phyloP scores from a whole-genome alignment of 2,888 invertebrate species.

The Caenorhabditis afra region DNA sequence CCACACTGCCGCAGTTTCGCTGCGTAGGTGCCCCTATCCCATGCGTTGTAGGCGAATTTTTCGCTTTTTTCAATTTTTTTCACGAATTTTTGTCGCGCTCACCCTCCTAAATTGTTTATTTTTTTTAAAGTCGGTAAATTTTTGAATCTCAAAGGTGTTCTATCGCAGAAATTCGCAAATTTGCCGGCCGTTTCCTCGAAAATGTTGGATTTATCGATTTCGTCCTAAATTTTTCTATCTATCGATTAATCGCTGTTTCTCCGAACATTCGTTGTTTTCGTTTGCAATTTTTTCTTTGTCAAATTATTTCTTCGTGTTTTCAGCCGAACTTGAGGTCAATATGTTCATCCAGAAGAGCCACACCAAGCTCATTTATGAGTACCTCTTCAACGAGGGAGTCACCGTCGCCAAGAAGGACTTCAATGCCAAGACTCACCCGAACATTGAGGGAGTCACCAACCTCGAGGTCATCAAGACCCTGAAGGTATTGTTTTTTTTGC shows the following conservation, averaged over 20 bases:
- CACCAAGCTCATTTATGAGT: constrained; percentile 95
- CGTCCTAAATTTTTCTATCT: too few relatives aligned
- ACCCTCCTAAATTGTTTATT: not conserved
- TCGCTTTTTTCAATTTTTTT: not conserved
- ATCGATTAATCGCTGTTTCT: too few relatives aligned
- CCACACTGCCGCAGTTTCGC: not conserved
- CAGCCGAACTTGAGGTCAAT: constrained; percentile 82
- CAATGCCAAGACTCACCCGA: constrained; percentile 97
- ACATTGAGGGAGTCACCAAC: constrained; percentile 94
- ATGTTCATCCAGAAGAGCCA: constrained; percentile 99
- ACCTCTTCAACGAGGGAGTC: constrained; percentile 90
- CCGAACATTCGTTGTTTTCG: too few relatives aligned
- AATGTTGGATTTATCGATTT: too few relatives aligned
- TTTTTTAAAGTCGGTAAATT: too few relatives aligned
- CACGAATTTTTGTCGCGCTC: not conserved
- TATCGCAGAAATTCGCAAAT: too few relatives aligned
- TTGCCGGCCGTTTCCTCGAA: too few relatives aligned
- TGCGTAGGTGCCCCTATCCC: constrained; percentile 61
- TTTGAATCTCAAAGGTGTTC: too few relatives aligned
- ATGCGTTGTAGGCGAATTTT: constrained; percentile 15
- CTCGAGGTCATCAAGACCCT: constrained; percentile 98
- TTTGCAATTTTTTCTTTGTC: too few relatives aligned
- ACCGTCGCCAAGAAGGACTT: constrained; percentile 99
- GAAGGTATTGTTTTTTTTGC: constrained; percentile 84
- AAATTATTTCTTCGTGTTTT: too few relatives aligned